Evolutionary conservation across 2,113 vertebrate genomes (phyloP).

Genomic region (Tragelaphus imberbis): DNA sequence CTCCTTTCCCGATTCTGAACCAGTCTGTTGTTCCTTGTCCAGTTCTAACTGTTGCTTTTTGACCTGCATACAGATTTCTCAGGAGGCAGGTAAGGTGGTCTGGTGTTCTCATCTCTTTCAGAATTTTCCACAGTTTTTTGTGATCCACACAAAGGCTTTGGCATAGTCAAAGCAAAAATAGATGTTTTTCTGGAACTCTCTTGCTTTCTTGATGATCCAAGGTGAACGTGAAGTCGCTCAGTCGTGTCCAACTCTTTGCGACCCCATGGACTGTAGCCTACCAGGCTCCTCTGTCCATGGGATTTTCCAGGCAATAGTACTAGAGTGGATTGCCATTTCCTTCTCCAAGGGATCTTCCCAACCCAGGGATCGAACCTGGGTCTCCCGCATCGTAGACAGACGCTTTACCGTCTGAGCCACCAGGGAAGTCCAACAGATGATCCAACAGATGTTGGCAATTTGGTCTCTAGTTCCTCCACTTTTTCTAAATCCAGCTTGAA

Average conservation of each 20-base stretch:
- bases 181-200: neutral
- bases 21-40: neutral
- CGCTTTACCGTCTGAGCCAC: too few species aligned
- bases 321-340: too few species aligned
- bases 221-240: too few species aligned
- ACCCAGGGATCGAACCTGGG: too few species aligned
- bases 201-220: neutral
- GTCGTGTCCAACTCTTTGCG: too few species aligned
- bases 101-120: neutral
- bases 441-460: neutral
- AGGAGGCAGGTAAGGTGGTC: neutral
- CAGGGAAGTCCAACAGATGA: neutral
- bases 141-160: neutral
- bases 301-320: too few species aligned
- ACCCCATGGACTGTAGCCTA: too few species aligned
- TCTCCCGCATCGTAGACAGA: too few species aligned
- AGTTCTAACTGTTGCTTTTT: neutral
- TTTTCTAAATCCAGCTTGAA: neutral
- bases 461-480: neutral
- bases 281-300: too few species aligned
- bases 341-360: too few species aligned
- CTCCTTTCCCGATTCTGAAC: neutral
- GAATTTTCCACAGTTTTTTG: neutral
- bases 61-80: neutral
- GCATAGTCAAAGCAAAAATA: neutral